Evolutionary conservation across 53 echinoderm and acorn worm genomes (phyloP).

Genomic region (Antedon mediterranea): DNA sequence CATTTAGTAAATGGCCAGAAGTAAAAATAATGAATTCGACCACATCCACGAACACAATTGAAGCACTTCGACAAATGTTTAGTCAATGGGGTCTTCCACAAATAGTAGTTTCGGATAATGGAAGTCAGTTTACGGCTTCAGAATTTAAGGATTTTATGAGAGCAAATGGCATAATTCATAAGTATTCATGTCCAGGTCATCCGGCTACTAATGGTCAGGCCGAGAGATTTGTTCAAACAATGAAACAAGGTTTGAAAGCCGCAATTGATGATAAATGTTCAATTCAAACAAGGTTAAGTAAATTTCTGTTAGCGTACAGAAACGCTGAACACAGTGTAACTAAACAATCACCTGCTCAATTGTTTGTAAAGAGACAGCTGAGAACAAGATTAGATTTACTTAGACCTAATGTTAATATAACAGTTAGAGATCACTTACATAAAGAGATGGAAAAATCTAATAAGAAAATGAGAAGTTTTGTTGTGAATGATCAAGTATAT

Average conservation of each 20-base stretch:
- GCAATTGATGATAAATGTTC: neutral
- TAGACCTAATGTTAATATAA: neutral
- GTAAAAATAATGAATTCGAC: conserved; percentile 6
- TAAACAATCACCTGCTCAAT: conserved; percentile 3
- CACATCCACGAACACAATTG: neutral
- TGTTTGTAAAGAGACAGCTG: neutral
- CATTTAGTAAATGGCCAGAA: conserved; percentile 11
- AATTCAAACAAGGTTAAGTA: neutral
- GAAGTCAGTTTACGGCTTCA: neutral
- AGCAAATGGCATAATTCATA: conserved; percentile 8
- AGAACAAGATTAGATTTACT: conserved; percentile 2
- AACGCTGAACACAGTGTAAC: neutral
- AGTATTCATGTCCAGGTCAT: conserved; percentile 8
- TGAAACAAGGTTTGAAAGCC: conserved; percentile 8
- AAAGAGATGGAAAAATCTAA: neutral
- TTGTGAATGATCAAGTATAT: neutral
- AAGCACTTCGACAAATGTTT: conserved; percentile 5
- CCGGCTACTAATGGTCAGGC: conserved; percentile 8
- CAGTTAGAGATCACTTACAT: neutral
- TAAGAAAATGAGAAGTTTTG: neutral
- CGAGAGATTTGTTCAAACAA: conserved; percentile 8
- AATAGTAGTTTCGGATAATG: conserved; percentile 7
- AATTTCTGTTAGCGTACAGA: conserved; percentile 4
- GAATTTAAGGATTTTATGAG: neutral
- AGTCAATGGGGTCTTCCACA: conserved; percentile 6